A percentile compares a stretch with the other conserved stretches of the same genome.
phyloP scores from a whole-genome alignment of 2,113 vertebrate genomes.

The Oplegnathus fasciatus region DNA sequence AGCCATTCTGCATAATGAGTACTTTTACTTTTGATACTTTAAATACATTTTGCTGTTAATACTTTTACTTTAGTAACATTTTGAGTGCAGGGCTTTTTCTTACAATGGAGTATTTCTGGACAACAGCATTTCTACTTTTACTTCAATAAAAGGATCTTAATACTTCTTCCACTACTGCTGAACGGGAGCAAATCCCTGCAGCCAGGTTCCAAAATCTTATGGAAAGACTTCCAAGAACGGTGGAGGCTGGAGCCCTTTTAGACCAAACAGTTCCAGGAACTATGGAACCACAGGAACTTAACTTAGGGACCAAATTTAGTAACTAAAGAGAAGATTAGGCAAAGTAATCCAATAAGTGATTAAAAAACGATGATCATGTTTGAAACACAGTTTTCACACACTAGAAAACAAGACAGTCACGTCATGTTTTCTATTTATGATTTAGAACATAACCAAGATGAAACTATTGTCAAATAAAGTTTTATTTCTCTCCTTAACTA shows the following conservation, averaged over 20 bases:
- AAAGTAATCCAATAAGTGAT: not conserved
- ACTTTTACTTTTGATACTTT: no score
- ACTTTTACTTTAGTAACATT: no score
- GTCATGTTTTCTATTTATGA: not conserved
- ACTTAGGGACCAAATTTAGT: not conserved
- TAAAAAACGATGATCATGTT: not conserved
- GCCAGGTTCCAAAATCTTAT: not conserved
- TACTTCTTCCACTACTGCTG: not conserved
- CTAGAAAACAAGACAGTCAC: no score
- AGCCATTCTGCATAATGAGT: no score
- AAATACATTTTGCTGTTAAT: no score
- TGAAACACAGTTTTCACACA: no score
- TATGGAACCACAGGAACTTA: not conserved
- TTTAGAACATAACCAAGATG: no score
- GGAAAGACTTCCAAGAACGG: no score
- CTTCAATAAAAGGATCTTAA: not conserved
- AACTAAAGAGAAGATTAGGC: not conserved
- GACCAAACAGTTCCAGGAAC: not conserved
- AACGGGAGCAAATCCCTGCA: not conserved
- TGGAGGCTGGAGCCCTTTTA: not conserved
- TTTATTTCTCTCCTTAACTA: no score
- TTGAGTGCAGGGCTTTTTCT: no score
- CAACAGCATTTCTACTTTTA: not conserved
- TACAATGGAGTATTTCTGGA: no score
- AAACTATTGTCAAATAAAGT: no score